Conservation (phyloP, 2,888 invertebrate genomes). For the Parthenolecanium corni region DNA sequence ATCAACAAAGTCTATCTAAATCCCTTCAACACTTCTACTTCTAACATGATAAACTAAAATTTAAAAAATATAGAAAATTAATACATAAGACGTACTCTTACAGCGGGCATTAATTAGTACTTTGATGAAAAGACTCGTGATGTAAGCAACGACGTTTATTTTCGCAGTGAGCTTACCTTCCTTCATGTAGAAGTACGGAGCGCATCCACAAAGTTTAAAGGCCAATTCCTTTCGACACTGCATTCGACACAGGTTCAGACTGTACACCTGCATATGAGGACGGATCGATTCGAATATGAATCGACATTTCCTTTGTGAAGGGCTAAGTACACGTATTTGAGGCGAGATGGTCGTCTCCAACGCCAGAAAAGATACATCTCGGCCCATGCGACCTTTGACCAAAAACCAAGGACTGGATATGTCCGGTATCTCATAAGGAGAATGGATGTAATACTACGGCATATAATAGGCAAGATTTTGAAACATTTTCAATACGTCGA, state of each 20-base stretch:
- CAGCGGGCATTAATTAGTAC: too few species aligned
- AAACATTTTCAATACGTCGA: not conserved
- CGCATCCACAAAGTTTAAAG: slow-evolving; percentile 52
- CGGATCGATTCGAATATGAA: slow-evolving; percentile 53
- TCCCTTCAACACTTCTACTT: too few species aligned
- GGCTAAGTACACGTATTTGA: slow-evolving; percentile 32
- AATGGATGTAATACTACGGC: slow-evolving; percentile 50
- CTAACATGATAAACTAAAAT: too few species aligned
- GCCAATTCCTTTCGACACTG: slow-evolving; percentile 57
- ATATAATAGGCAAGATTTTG: not conserved
- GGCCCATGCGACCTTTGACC: slow-evolving; percentile 32
- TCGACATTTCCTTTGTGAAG: slow-evolving; percentile 38
- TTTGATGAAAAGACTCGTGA: too few species aligned
- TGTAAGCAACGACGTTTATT: too few species aligned
- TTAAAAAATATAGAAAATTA: too few species aligned
- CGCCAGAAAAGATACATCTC: slow-evolving; percentile 34
- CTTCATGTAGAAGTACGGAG: slow-evolving; percentile 61
- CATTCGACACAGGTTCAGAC: slow-evolving; percentile 55
- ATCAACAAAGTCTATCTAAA: too few species aligned
- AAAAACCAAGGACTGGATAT: slow-evolving; percentile 40
- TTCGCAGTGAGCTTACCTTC: too few species aligned
- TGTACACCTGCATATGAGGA: slow-evolving; percentile 54
- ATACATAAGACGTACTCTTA: too few species aligned
- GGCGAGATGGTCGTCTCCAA: slow-evolving; percentile 33
- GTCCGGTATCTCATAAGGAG: slow-evolving; percentile 48